phyloP scores from a whole-genome alignment of 2,888 invertebrate genomes.

The Caenorhabditis zanzibari region DNA sequence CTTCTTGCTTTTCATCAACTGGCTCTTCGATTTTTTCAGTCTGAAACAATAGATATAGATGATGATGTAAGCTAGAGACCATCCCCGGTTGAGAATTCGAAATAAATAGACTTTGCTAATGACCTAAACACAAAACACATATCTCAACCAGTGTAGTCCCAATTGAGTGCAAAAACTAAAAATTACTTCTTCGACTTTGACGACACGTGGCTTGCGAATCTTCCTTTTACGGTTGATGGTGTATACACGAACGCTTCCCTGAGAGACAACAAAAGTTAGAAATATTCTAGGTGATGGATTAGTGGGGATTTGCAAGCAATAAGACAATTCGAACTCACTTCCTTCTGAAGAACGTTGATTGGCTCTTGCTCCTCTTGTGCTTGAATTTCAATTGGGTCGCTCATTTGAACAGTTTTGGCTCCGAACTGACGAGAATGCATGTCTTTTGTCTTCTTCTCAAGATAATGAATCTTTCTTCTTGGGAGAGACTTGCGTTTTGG shows the following conservation, averaged over 20 bases:
- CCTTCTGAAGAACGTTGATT: slow-evolving; percentile 55
- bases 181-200: slow-evolving; percentile 55
- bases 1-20: slow-evolving; percentile 36
- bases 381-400: slow-evolving; percentile 61
- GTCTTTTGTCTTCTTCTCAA: slow-evolving; percentile 56
- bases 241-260: slow-evolving; percentile 62
- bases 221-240: slow-evolving; percentile 58
- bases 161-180: slow-evolving; percentile 15
- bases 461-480: slow-evolving; percentile 54
- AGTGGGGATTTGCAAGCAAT: background rate
- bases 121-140: slow-evolving; percentile 14
- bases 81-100: slow-evolving; percentile 20
- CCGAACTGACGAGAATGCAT: slow-evolving; percentile 66
- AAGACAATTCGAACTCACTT: slow-evolving; percentile 44
- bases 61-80: background rate
- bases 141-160: slow-evolving; percentile 3
- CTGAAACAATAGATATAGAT: slow-evolving; percentile 28
- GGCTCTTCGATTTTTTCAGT: slow-evolving; percentile 19
- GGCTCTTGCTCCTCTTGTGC: slow-evolving; percentile 57
- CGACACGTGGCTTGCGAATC: slow-evolving; percentile 56
- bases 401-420: slow-evolving; percentile 64
- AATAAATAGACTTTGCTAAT: background rate
- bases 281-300: slow-evolving; percentile 7
- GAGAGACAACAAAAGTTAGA: slow-evolving; percentile 36
- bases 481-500: slow-evolving; percentile 49